Percentiles rank a stretch among this genome's conserved stretches.
phyloP scores from a whole-genome alignment of 2,113 vertebrate genomes.

The Antigone vipio region DNA sequence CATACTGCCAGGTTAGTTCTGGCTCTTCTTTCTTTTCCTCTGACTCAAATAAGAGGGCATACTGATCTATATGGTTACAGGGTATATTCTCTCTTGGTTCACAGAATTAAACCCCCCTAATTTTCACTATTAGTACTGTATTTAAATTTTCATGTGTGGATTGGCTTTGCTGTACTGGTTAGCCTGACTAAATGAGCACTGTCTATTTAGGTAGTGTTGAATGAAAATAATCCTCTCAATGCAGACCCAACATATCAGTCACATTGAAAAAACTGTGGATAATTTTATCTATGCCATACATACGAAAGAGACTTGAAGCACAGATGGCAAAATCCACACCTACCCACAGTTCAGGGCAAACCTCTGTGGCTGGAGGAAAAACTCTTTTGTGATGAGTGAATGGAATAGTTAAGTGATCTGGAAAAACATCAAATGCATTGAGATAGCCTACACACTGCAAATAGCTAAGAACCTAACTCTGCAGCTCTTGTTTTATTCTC shows the following conservation, averaged over 20 bases:
- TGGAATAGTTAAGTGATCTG: neutral
- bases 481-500: neutral
- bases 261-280: neutral
- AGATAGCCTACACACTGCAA: neutral
- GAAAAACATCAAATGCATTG: neutral
- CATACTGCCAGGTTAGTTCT: neutral
- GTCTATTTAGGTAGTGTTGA: conserved; percentile 38
- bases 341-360: conserved; percentile 55
- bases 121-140: neutral
- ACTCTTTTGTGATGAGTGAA: conserved; percentile 19
- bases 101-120: neutral
- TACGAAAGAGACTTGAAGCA: neutral
- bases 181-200: neutral
- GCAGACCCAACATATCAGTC: conserved; percentile 51
- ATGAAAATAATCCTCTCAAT: conserved; percentile 55
- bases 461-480: neutral
- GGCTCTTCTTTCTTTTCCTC: neutral
- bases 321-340: conserved; percentile 56
- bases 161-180: neutral
- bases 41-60: neutral
- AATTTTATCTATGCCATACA: conserved; percentile 40
- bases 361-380: conserved; percentile 48
- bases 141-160: neutral
- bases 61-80: neutral
- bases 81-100: neutral